Conservation (phyloP, 2,113 vertebrate genomes). For the Pheucticus melanocephalus region DNA sequence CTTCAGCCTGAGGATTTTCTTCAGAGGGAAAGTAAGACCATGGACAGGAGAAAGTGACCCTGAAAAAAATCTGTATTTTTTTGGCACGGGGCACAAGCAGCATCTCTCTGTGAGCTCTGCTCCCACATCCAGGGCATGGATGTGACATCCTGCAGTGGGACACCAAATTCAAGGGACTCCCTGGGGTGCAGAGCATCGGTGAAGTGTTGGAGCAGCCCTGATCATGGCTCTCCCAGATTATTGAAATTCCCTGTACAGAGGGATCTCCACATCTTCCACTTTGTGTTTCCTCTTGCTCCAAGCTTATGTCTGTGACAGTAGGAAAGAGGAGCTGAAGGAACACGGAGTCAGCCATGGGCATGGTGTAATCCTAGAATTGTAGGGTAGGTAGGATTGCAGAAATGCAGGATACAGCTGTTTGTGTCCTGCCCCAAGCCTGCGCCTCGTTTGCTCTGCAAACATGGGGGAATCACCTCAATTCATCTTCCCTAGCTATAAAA, state of each 20-base stretch:
- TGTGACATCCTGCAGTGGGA: background rate
- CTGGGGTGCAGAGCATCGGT: rapidly evolving
- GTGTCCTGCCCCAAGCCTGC: background rate
- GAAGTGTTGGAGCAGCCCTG: background rate
- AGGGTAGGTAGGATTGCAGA: background rate
- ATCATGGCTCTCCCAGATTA: background rate
- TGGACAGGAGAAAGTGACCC: background rate
- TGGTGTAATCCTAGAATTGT: background rate
- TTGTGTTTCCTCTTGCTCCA: background rate
- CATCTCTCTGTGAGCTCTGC: background rate
- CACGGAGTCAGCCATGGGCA: background rate
- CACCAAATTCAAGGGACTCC: background rate
- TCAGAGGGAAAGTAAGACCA: background rate
- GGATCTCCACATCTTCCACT: background rate
- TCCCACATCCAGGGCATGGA: no score
- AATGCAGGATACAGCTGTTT: background rate
- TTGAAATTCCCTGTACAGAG: background rate
- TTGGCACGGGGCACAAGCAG: rapidly evolving
- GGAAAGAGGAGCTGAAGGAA: background rate
- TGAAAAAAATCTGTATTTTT: background rate
- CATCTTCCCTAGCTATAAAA: background rate
- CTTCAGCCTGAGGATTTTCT: background rate
- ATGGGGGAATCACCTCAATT: background rate
- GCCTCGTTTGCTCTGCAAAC: background rate
- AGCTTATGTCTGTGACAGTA: rapidly evolving